Evolutionary conservation across 1,140 invertebrate genomes (phyloP), one percentile per base, ranked within the genome.

Genomic region (Drosophila nannoptera): DNA sequence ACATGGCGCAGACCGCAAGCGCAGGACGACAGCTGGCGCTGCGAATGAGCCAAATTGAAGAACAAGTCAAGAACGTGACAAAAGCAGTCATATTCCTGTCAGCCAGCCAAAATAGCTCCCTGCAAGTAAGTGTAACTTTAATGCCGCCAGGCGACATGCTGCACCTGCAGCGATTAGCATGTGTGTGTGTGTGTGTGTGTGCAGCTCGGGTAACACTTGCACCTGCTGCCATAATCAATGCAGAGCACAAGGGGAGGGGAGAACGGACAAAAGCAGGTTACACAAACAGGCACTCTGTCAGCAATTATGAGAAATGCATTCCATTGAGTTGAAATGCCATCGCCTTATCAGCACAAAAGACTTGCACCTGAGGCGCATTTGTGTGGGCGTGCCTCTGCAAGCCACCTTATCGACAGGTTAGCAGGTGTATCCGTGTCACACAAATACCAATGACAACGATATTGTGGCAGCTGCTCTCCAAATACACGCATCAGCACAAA

Each of bases 271-370:
- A 22, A 3, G 2, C 29, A 7, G 12, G 35, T 9, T 33, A 36
- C 12, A 42, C 11, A 49, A 59, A 70, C 61, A 64, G 49, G 49
- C 65, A 62, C 46, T 50, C 42, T 33, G 33, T 31, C 63, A 54
- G 50, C 78, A 84, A 83, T 83, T 84, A 83, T 83, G 80, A 83
- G 76, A 83, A 84, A 84, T 83, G 76, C 80, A 84, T 61, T 61
- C 45, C 84, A 84, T 80, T 68, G 76, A 83, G 63, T 66, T 86
- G 46, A 75, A 69, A 72, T 73, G 73, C 22, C 63, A 67, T 78
- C 73, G 48, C 72, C 68, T 63, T 77, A 82, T 82, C 72, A 64
- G 55, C 40, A 43, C 32, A 36, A 35, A 50, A 62, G 40, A 71
- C 49, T 56, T 58, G 53, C 60, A 40, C 67, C 42, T 32, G 22